Evolutionary conservation across 2,888 invertebrate genomes (phyloP).

Genomic region (Trachelus tabidus): DNA sequence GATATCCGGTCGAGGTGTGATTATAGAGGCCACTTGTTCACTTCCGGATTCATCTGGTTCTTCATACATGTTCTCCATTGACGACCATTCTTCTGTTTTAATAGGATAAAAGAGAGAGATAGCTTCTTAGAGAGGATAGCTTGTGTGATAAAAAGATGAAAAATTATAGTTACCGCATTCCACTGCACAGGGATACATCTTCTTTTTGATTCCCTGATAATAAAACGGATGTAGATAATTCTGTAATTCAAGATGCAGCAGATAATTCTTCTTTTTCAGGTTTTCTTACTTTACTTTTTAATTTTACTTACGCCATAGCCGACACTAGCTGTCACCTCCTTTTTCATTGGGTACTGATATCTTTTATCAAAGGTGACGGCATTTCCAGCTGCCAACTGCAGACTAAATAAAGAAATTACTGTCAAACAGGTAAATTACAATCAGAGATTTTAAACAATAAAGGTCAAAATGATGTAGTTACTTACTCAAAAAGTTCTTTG

Average conservation of each 20-base stretch:
- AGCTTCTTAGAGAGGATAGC: not conserved
- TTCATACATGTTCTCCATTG: not conserved
- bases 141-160: not conserved
- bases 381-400: not conserved
- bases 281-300: not conserved
- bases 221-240: conserved; percentile 18
- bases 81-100: not conserved
- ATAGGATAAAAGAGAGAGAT: not conserved
- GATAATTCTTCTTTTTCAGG: not conserved
- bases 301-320: conserved; percentile 17
- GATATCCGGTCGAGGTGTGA: conserved; percentile 15
- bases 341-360: conserved; percentile 14
- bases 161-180: conserved; percentile 14
- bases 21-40: not conserved
- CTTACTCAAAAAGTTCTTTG: not conserved
- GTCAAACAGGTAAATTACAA: not conserved
- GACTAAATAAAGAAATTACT: not conserved
- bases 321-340: conserved; percentile 16
- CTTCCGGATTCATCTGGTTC: not conserved
- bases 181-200: conserved; percentile 19
- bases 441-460: not conserved
- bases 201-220: conserved; percentile 12
- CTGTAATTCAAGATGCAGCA: conserved; percentile 6
- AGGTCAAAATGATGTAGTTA: not conserved
- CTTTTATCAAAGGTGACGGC: not conserved